Evolutionary conservation across 2,888 invertebrate genomes (phyloP).

Genomic region (Pimpla rufipes): DNA sequence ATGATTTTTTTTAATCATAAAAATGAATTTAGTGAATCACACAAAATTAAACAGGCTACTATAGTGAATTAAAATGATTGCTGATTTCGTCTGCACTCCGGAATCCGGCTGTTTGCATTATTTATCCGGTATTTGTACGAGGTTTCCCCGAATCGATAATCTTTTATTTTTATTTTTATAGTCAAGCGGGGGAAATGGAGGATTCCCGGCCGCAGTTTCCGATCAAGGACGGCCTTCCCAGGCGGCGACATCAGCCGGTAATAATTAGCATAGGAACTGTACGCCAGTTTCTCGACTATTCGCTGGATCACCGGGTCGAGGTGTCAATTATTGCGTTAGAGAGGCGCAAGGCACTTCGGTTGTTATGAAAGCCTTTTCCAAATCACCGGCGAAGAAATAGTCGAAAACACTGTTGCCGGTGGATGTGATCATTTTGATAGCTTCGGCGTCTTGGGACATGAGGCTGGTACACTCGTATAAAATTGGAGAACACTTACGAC

Average conservation of each 20-base stretch:
- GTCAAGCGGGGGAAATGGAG: neutral
- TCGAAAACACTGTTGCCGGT: neutral
- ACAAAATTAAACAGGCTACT: too few species aligned
- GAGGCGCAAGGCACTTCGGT: neutral
- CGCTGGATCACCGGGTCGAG: neutral
- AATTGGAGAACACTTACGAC: neutral
- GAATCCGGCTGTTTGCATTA: too few species aligned
- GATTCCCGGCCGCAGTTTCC: neutral
- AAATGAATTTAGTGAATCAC: too few species aligned
- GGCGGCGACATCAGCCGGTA: neutral
- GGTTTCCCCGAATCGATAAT: neutral
- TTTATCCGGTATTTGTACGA: too few species aligned
- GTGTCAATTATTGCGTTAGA: conserved; percentile 24
- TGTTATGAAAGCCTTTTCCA: neutral
- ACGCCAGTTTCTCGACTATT: conserved; percentile 10
- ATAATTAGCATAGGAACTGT: neutral
- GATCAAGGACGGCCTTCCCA: conserved; percentile 3
- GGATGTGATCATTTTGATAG: conserved; percentile 1
- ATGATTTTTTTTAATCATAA: too few species aligned
- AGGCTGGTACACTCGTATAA: neutral
- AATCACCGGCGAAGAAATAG: conserved; percentile 5
- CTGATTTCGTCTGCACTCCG: too few species aligned
- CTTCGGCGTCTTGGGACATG: neutral
- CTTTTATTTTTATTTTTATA: neutral
- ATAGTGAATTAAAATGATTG: too few species aligned